Conservation (phyloP, 1,140 invertebrate genomes). For the Bradynema listronoti region DNA sequence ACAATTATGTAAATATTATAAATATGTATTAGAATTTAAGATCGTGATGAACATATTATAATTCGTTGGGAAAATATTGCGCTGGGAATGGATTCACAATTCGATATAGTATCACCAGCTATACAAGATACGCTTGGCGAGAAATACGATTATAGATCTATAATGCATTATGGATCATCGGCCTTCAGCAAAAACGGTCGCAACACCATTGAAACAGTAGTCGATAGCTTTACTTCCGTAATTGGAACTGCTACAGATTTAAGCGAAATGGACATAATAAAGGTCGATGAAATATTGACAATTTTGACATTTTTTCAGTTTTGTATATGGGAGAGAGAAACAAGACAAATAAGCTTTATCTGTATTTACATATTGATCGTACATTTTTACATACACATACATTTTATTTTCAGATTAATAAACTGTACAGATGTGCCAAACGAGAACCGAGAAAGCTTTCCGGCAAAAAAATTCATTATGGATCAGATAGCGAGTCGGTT, state of each 20-base stretch:
- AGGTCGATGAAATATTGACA: no score
- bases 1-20: background rate
- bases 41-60: conserved; percentile 51
- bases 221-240: conserved; percentile 46
- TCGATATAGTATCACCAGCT: conserved; percentile 55
- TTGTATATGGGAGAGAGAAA: no score
- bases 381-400: background rate
- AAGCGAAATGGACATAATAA: conserved; percentile 46
- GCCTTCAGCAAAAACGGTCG: conserved; percentile 50
- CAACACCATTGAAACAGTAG: conserved; percentile 50
- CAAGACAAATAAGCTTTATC: background rate
- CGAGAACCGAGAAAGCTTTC: background rate
- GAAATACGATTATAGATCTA: conserved; percentile 32
- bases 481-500: background rate
- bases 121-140: conserved; percentile 56
- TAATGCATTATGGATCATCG: conserved; percentile 46
- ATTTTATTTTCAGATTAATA: conserved; percentile 38
- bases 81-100: conserved; percentile 57
- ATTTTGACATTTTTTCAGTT: no score
- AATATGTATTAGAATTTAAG: conserved; percentile 15
- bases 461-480: background rate
- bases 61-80: conserved; percentile 58
- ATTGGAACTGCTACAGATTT: conserved; percentile 47
- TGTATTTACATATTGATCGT: background rate
- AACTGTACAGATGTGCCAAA: conserved; percentile 36